Evolutionary conservation across 2,113 vertebrate genomes (phyloP), one percentile per base, ranked within the genome.

Genomic region (Hemiscyllium ocellatum): DNA sequence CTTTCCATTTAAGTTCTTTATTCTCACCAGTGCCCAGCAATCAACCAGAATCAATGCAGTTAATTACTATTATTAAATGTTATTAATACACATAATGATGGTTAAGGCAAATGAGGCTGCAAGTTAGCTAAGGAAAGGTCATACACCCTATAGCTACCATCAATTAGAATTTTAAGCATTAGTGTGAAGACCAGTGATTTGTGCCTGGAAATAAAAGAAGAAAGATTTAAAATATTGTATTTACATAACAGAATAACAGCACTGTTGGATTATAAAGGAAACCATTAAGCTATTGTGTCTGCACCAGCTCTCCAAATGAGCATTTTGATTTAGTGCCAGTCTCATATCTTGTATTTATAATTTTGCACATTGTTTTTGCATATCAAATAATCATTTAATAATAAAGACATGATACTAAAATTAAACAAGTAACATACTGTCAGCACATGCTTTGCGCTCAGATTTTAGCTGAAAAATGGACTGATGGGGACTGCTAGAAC

Each of bases 51-150:
- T 83, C 78, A 83, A 83, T 37, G 78, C n/a, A 42, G 78, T 42
- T 83, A 83, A 83, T 83, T 83, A 83, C 78, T 83, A n/a, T 83
- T 83, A 83, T 80, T 80, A 80, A 80, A 80, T 80, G 76, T 37
- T 80, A 80, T 83, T 83, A 83, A n/a, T 19, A 83, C 78, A 83
- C 78, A 15, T 37, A 42, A 83, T 83, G 78, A 83, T 4, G n/a
- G 78, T 42, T 37, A n/a, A 83, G 78, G n/a, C 78, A 37, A 42
- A 20, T 83, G 78, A 37, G 15, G 19, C 78, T 83, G n/a, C 29
- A 78, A 78, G 72, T 15, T 33, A 78, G 6, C 76, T 2, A 80
- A n/a, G n/a, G 76, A 80, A 80, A 42, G 78, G 78, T 83, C 78
- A 19, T 37, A 42, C 78, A 42, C 78, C n/a, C n/a, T 83, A 83